Base-by-base conservation (phyloP, 2,888 invertebrate genomes). In the Ectemnius continuus region DNA sequence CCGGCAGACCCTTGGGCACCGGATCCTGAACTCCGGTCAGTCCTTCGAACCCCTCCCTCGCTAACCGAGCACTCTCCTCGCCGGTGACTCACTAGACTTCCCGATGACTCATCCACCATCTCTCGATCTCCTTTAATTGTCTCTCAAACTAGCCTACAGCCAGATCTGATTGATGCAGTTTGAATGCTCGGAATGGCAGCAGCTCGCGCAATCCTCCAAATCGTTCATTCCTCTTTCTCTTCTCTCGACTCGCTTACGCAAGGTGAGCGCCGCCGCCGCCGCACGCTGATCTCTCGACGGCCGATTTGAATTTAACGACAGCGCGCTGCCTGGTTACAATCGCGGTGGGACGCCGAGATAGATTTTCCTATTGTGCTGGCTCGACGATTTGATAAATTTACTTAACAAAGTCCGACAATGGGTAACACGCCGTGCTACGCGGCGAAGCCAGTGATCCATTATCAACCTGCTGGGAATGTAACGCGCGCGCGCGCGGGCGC, bases 11-110 rank as follows among this genome's bases (percentile, higher is more conserved):
- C 77, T 68, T 67, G 70, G 82, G 80, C 80, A 79, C 75, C 79
- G 73, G 78, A 82, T 82, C 70, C 76, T 75, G 36, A 46, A 59
- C 80, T 67, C 65, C 70, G 80, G 83, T 82, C 80, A 82, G 80
- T 73, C 73, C 82, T 82, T 82, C 76, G 73, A 79, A 75, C 78
- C 76, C 73, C 78, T 78, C 80, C 69, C 69, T 65, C 67, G 62
- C 64, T 56, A 68, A 67, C 69, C 67, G 61, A 73, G 79, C 74
- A 79, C 82, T 71, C 45, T 61, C 16, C 36, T 36, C 8, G 36
- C 4, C 62, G 77, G 61, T 82, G 82, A 82, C 72, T 82, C 82
- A 82, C 74, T 74, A 71, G 73, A 58, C 79, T 68, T 36, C 36
- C 52, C 47, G 61, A 67, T 82, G 82, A 82, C 79, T 82, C 82